Conservation (phyloP, 2,797 vertebrate genomes). For the Ceryle rudis region DNA sequence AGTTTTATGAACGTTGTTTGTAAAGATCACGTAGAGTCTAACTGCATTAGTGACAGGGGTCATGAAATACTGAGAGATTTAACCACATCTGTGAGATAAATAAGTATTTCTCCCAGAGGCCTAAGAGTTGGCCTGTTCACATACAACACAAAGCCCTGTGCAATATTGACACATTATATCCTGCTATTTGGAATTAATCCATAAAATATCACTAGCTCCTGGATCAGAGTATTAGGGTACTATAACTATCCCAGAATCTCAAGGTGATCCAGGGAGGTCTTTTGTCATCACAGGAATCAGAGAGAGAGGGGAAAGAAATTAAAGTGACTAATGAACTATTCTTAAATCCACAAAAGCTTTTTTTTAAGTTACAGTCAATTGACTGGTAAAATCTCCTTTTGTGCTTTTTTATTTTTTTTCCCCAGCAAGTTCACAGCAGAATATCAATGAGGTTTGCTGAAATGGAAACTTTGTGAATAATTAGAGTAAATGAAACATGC, state of each 20-base stretch:
- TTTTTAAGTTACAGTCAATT: constrained; percentile 35
- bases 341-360: constrained; percentile 38
- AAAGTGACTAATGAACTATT: constrained; percentile 25
- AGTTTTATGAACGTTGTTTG: constrained; percentile 52
- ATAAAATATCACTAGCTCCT: background rate
- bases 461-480: constrained; percentile 76
- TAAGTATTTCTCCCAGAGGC: background rate
- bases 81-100: constrained; percentile 42
- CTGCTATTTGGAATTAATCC: constrained; percentile 27
- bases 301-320: background rate
- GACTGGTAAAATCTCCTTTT: constrained; percentile 49
- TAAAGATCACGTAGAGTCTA: constrained; percentile 8
- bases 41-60: constrained; percentile 18
- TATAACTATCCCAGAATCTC: background rate
- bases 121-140: background rate
- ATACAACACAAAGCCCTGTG: background rate
- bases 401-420: background rate
- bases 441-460: constrained; percentile 73
- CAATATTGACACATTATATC: constrained; percentile 24
- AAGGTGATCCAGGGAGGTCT: background rate
- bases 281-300: background rate
- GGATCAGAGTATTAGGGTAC: background rate
- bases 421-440: constrained; percentile 62
- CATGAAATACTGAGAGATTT: constrained; percentile 56
- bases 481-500: constrained; percentile 75